Evolutionary conservation across 1,140 invertebrate species (phyloP).

Genomic region (Ceratosolen fusciceps): DNA sequence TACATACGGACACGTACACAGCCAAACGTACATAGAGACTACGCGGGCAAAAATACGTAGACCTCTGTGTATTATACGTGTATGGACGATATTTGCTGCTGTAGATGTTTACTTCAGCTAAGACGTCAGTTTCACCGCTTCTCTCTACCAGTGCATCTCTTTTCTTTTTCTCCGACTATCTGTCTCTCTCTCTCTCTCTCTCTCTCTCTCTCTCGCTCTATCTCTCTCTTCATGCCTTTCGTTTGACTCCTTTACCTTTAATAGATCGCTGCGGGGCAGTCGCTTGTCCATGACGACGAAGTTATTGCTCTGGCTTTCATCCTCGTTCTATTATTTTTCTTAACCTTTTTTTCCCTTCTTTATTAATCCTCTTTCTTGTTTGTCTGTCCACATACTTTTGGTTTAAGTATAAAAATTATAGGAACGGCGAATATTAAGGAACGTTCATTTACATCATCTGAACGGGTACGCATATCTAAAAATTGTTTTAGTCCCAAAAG

Average conservation of each 20-base stretch:
- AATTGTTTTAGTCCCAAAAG: too few species aligned
- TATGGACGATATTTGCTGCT: too few species aligned
- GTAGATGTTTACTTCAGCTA: not conserved
- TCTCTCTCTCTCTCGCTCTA: constrained; percentile 20
- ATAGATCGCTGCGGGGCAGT: constrained; percentile 45
- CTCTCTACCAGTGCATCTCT: not conserved
- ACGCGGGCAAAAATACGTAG: not conserved
- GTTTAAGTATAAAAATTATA: constrained; percentile 40
- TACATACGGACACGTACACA: constrained; percentile 18
- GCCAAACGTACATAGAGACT: too few species aligned
- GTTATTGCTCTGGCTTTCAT: constrained; percentile 46
- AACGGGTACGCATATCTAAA: not conserved
- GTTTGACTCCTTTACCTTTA: constrained; percentile 22
- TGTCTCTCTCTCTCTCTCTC: not conserved
- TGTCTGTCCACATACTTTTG: too few species aligned
- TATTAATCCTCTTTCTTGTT: too few species aligned
- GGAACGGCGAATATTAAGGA: not conserved
- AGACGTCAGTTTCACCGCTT: constrained; percentile 44
- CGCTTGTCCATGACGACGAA: constrained; percentile 49
- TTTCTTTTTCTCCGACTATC: constrained; percentile 11
- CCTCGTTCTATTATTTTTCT: constrained; percentile 4
- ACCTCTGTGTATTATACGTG: not conserved
- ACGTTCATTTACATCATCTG: not conserved
- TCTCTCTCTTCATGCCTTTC: not conserved
- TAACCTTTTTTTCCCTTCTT: not conserved